A percentile compares a stretch with the other conserved stretches of the same genome.
Evolutionary conservation across 2,113 vertebrate species (phyloP).

Genomic region (Myiozetetes cayanensis): DNA sequence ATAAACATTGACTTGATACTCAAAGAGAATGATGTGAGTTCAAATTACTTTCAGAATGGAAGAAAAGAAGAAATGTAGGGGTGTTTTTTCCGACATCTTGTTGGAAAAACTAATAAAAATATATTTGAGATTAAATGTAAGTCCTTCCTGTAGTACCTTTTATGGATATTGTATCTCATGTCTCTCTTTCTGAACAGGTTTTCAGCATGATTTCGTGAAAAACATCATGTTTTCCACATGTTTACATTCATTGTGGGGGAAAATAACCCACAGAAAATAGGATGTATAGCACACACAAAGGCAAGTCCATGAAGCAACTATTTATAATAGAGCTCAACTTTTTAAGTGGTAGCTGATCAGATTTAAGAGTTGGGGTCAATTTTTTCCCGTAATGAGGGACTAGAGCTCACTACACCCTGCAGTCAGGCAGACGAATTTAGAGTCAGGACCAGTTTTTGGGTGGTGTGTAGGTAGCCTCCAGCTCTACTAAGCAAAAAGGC

Average conservation of each 20-base stretch:
- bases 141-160: background rate
- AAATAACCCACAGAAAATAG: background rate
- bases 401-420: background rate
- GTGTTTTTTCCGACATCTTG: background rate
- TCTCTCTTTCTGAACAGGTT: background rate
- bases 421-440: rapidly evolving
- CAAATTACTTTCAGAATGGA: background rate
- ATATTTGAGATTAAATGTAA: background rate
- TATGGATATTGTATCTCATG: background rate
- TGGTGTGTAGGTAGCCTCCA: background rate
- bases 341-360: background rate
- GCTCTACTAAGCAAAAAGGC: background rate
- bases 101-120: background rate
- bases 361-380: background rate
- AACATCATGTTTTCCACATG: rapidly evolving
- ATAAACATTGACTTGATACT: background rate
- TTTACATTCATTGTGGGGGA: background rate
- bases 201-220: background rate
- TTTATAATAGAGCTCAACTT: background rate
- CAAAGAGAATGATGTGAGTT: background rate
- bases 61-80: background rate
- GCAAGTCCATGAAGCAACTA: background rate
- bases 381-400: background rate
- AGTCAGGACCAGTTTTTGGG: background rate
- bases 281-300: background rate